A percentile compares a stretch with the other conserved stretches of the same genome.
These are phyloP conservation scores for Myioborus miniatus DNA, from an alignment of 2,797 vertebrate species.

Conservation along the genomic window DNA sequence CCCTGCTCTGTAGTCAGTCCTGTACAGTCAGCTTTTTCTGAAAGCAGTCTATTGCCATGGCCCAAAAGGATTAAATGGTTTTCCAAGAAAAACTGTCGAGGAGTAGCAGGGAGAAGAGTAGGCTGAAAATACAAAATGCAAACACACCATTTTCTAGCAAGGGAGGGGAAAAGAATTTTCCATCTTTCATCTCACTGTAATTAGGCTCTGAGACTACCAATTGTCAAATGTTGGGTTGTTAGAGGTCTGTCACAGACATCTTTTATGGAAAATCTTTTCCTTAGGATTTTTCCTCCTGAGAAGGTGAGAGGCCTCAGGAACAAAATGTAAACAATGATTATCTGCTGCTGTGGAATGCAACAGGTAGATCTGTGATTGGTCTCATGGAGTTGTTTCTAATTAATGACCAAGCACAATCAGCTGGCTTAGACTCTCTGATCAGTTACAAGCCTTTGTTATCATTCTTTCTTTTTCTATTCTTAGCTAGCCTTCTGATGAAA, in stretches of 20 bases:
- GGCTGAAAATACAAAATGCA: not conserved
- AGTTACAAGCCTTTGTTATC: too few species aligned
- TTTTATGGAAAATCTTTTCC: too few species aligned
- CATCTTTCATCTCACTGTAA: not conserved
- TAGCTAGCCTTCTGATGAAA: too few species aligned
- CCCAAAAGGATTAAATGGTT: constrained; percentile 32
- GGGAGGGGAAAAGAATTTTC: not conserved
- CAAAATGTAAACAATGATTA: too few species aligned
- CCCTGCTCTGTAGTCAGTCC: not conserved
- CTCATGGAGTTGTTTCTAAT: too few species aligned
- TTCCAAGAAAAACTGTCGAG: constrained; percentile 59
- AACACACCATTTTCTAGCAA: not conserved
- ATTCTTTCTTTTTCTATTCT: too few species aligned
- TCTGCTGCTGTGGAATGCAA: too few species aligned
- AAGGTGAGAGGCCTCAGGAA: too few species aligned
- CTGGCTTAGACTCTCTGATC: too few species aligned
- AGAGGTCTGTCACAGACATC: not conserved
- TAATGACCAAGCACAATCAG: too few species aligned
- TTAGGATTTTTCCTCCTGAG: too few species aligned
- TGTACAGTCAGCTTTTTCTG: constrained; percentile 6
- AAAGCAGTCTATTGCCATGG: constrained; percentile 6
- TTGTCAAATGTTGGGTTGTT: not conserved
- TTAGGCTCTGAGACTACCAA: rapidly evolving
- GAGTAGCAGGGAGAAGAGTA: not conserved
- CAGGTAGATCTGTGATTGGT: too few species aligned